These are phyloP conservation scores for Dromius quadrimaculatus DNA, from an alignment of 2,888 invertebrate species.

Conservation along the genomic window DNA sequence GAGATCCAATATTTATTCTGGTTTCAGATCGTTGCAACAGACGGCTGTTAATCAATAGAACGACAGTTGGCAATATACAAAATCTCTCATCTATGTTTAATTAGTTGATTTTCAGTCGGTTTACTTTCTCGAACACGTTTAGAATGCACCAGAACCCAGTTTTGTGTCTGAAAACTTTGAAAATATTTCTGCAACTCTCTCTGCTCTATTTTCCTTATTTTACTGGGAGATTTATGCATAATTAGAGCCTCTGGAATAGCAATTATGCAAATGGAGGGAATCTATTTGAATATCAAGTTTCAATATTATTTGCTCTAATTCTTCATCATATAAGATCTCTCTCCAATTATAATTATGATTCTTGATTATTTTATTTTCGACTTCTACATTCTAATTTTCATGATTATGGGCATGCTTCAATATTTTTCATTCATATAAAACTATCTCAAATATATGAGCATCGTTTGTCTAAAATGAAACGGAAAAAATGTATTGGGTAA, in stretches of 20 bases:
- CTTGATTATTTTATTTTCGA: no score
- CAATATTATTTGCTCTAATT: no score
- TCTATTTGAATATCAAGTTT: constrained; percentile 39
- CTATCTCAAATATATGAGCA: no score
- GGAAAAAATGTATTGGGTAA: no score
- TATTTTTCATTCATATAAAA: no score
- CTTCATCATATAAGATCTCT: no score
- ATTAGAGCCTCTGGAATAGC: constrained; percentile 38
- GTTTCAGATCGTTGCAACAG: constrained; percentile 9
- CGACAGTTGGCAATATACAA: constrained; percentile 20
- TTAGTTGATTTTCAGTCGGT: constrained; percentile 37
- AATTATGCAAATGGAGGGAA: constrained; percentile 38
- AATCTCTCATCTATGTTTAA: constrained; percentile 13
- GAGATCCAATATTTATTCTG: not conserved
- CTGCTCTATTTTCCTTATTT: constrained; percentile 28
- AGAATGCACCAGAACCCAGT: constrained; percentile 39
- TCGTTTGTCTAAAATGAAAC: no score
- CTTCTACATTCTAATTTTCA: no score
- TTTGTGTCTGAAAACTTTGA: constrained; percentile 35
- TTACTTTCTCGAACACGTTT: constrained; percentile 23
- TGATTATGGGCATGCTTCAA: no score
- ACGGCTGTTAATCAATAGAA: constrained; percentile 12
- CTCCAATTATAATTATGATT: no score
- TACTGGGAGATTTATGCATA: constrained; percentile 23
- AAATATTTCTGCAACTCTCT: constrained; percentile 25